phyloP scores from a whole-genome alignment of 1,140 invertebrate genomes.

The Whitmania pigra region DNA sequence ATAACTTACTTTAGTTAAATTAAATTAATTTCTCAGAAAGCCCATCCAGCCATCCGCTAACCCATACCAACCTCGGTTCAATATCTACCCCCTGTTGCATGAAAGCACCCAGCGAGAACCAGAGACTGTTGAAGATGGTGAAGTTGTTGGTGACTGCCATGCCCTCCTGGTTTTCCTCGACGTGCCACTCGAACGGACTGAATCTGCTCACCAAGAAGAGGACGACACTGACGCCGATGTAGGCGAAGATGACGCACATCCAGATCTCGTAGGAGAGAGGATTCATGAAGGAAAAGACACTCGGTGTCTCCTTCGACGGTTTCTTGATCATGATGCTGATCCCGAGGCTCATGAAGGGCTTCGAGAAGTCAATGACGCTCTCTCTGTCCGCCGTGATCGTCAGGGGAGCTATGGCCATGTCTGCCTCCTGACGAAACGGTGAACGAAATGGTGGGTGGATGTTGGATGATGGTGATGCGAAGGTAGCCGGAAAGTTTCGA shows the following conservation, averaged over 20 bases:
- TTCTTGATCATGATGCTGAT: conserved; percentile 75
- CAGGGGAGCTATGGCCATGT: conserved; percentile 39
- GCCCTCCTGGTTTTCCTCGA: conserved; percentile 41
- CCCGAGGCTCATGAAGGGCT: conserved; percentile 42
- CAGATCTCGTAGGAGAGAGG: conserved; percentile 91
- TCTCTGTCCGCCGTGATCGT: conserved; percentile 39
- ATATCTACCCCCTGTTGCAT: conserved; percentile 98
- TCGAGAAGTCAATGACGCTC: conserved; percentile 40
- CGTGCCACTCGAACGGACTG: conserved; percentile 82
- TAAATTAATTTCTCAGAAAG: conserved; percentile 20
- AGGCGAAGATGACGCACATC: conserved; percentile 88
- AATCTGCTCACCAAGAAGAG: conserved; percentile 81
- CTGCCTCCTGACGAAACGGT: conserved; percentile 31
- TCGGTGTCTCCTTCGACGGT: conserved; percentile 51
- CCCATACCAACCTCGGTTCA: conserved; percentile 50
- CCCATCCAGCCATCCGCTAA: conserved; percentile 15
- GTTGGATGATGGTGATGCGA: too few relatives aligned
- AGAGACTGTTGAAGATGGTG: too few relatives aligned
- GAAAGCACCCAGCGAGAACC: too few relatives aligned
- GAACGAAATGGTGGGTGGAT: too few relatives aligned
- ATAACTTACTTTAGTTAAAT: conserved; percentile 20
- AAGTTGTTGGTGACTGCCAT: conserved; percentile 76
- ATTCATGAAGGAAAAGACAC: conserved; percentile 81
- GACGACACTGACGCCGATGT: conserved; percentile 84
- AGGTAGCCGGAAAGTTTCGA: too few relatives aligned